Evolutionary conservation across 1,140 invertebrate genomes (phyloP).

Genomic region (Heliconius melpomene): DNA sequence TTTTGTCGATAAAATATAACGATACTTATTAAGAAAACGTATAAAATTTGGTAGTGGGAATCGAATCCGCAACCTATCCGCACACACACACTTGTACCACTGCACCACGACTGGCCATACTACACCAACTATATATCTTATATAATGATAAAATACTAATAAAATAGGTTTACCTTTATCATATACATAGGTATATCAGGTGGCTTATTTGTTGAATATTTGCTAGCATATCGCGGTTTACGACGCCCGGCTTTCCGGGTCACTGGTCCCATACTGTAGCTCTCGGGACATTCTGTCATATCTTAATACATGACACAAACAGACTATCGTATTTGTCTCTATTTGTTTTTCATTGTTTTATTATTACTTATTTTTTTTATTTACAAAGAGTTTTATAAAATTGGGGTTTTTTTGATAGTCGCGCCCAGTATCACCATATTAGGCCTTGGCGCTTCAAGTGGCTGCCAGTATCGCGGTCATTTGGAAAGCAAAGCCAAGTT

Average conservation of each 20-base stretch:
- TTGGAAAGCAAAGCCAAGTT: too few species aligned
- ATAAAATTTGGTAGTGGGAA: too few species aligned
- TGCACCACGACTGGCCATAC: too few species aligned
- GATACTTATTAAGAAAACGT: too few species aligned
- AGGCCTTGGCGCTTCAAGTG: too few species aligned
- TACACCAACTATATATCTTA: neutral
- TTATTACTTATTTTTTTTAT: neutral
- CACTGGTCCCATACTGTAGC: conserved; percentile 2
- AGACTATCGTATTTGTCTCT: neutral
- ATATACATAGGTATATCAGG: neutral
- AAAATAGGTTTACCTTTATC: neutral
- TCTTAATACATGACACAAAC: conserved; percentile 4
- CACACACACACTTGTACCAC: too few species aligned
- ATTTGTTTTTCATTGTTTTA: neutral
- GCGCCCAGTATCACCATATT: too few species aligned
- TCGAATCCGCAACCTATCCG: too few species aligned
- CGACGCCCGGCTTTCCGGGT: conserved; percentile 10
- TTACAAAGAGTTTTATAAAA: too few species aligned
- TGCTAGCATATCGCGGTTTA: neutral
- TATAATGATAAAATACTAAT: neutral
- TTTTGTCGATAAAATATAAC: too few species aligned
- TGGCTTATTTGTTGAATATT: neutral
- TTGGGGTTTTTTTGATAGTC: too few species aligned
- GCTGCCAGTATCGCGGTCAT: too few species aligned
- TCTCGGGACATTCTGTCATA: conserved; percentile 8